A percentile compares a stretch with the other conserved stretches of the same genome.
Conservation (phyloP, 35 echinoderm and acorn worm genomes). For the Diadema setosum region DNA sequence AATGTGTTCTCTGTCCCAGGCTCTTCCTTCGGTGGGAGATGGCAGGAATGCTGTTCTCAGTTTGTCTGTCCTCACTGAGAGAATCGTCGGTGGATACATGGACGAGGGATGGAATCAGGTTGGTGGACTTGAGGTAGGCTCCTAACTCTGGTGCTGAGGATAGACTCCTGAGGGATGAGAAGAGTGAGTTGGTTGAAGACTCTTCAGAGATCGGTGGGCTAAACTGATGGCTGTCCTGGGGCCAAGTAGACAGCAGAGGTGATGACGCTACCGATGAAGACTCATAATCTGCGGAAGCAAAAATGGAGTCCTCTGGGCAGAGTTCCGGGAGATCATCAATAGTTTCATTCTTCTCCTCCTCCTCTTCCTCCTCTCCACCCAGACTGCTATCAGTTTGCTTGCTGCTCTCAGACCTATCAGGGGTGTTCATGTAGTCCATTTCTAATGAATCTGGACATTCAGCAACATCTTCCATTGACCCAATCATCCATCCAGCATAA, state of each 20-base stretch:
- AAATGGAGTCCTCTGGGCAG: neutral
- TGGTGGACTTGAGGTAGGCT: neutral
- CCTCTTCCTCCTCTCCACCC: neutral
- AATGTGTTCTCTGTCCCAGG: neutral
- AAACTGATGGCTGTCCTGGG: neutral
- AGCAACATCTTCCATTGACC: constrained; percentile 27
- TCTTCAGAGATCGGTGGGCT: neutral
- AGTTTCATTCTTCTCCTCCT: neutral
- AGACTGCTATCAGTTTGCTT: neutral
- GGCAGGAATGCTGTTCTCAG: neutral
- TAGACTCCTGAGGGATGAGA: neutral
- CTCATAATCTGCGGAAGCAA: neutral
- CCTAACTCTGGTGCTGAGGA: neutral
- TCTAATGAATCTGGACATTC: neutral
- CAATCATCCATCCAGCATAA: constrained; percentile 21
- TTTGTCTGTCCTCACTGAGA: neutral
- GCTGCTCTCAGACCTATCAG: neutral
- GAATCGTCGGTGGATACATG: neutral
- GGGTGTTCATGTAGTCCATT: neutral
- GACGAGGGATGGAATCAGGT: neutral
- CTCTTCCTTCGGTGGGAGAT: neutral
- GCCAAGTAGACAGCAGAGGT: neutral
- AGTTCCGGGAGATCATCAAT: neutral
- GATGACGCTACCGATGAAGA: neutral
- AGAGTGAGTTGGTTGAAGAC: neutral